These are phyloP conservation scores for Drosophila albomicans DNA, from an alignment of 1,140 invertebrate species.

Conservation along the genomic window DNA sequence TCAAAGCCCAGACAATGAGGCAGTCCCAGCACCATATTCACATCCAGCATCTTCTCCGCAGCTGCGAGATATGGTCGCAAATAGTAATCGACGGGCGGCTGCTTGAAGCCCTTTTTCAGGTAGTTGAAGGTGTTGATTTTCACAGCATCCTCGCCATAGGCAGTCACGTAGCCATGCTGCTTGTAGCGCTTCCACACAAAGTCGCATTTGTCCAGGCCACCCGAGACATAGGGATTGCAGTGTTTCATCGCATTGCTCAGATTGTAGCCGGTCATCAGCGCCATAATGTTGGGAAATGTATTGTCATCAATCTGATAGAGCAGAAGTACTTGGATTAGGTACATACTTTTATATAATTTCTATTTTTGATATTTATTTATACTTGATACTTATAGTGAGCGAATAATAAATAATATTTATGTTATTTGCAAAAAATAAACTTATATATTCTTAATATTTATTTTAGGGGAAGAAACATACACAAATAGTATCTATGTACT, in stretches of 20 bases:
- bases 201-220: constrained; percentile 88
- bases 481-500: too few relatives aligned
- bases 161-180: constrained; percentile 90
- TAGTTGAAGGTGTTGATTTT: constrained; percentile 93
- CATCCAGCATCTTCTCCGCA: constrained; percentile 86
- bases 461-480: too few relatives aligned
- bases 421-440: too few relatives aligned
- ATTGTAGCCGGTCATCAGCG: constrained; percentile 89
- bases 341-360: too few relatives aligned
- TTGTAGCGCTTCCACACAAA: constrained; percentile 93
- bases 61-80: constrained; percentile 90
- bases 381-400: too few relatives aligned
- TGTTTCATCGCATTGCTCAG: constrained; percentile 84
- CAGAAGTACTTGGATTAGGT: too few relatives aligned
- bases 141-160: constrained; percentile 91
- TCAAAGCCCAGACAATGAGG: constrained; percentile 87
- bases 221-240: constrained; percentile 86
- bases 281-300: constrained; percentile 93
- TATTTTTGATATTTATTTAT: too few relatives aligned
- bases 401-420: too few relatives aligned
- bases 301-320: constrained; percentile 88
- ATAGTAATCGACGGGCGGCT: constrained; percentile 93
- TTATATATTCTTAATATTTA: too few relatives aligned
- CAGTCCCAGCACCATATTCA: constrained; percentile 76
- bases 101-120: constrained; percentile 90